Conservation (phyloP, 2,888 invertebrate genomes). For the Muscina levida region DNA sequence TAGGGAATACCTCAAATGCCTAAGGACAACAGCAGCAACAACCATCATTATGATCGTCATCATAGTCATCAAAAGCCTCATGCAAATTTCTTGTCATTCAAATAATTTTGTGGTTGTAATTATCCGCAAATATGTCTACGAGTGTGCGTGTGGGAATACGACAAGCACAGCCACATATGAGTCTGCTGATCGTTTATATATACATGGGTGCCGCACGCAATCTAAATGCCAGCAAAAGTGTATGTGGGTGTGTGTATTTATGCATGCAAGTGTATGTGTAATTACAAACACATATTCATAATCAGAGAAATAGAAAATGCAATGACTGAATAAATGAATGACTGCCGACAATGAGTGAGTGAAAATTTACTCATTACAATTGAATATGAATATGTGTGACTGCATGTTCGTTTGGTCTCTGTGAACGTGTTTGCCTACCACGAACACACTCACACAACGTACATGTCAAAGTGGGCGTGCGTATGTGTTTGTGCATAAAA, state of each 20-base stretch:
- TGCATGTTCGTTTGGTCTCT: too few relatives aligned
- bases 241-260: neutral
- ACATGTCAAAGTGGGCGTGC: neutral
- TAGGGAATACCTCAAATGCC: neutral
- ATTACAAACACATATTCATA: slow-evolving; percentile 10
- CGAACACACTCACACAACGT: too few relatives aligned
- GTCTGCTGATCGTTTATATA: neutral
- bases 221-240: neutral
- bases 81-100: slow-evolving; percentile 40
- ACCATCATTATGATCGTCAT: neutral
- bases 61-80: slow-evolving; percentile 35
- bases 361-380: slow-evolving; percentile 19
- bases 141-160: neutral
- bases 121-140: slow-evolving; percentile 51
- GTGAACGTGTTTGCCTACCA: too few relatives aligned
- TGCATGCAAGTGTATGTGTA: neutral
- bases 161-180: neutral
- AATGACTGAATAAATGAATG: slow-evolving; percentile 12
- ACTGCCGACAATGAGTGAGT: neutral
- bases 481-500: neutral
- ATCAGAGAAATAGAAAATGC: slow-evolving; percentile 2
- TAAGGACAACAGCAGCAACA: slow-evolving; percentile 4
- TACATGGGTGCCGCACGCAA: neutral
- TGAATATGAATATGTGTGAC: neutral
- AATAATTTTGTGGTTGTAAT: slow-evolving; percentile 58